Evolutionary conservation across 2,797 vertebrate genomes (phyloP).

Genomic region (Channallabes apus): DNA sequence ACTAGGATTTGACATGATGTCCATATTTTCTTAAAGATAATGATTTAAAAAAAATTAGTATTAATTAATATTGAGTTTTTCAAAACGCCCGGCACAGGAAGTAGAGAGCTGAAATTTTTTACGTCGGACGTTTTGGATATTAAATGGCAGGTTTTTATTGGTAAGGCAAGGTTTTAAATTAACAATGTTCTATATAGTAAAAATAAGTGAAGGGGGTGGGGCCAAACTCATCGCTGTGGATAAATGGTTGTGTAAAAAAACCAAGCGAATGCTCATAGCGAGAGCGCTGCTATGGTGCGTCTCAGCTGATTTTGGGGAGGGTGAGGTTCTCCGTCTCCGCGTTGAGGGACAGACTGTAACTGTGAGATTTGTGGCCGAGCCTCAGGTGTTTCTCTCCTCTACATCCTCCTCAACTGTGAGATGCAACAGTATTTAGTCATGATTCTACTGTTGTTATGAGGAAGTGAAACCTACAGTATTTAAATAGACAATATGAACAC

Average conservation of each 20-base stretch:
- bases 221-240: background rate
- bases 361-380: background rate
- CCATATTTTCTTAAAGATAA: background rate
- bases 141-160: background rate
- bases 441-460: background rate
- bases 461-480: background rate
- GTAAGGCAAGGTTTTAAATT: no score
- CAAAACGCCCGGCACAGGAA: no score
- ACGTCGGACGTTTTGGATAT: background rate
- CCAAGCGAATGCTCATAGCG: background rate
- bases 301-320: background rate
- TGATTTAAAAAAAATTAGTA: no score
- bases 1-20: background rate
- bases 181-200: no score
- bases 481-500: background rate
- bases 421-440: background rate
- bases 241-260: background rate
- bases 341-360: background rate
- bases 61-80: no score
- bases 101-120: no score
- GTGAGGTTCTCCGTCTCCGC: background rate
- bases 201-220: no score
- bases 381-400: background rate
- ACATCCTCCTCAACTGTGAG: background rate
- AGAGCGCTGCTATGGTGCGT: background rate